These are phyloP conservation scores for Pogonomyrmex barbatus DNA, from an alignment of 1,140 invertebrate species.

Conservation along the genomic window DNA sequence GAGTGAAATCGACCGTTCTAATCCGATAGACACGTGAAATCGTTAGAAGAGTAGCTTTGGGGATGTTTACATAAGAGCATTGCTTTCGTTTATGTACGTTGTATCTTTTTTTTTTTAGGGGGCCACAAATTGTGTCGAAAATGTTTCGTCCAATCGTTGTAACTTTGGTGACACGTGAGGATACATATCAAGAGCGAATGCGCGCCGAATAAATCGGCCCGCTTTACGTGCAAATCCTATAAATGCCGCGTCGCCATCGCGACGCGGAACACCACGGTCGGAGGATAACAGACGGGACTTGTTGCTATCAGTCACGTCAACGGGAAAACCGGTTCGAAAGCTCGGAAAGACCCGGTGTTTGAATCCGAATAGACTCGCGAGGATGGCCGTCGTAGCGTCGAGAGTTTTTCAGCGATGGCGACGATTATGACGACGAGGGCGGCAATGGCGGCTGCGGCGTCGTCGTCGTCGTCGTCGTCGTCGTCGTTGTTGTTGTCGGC, in stretches of 20 bases:
- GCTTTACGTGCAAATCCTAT: background rate
- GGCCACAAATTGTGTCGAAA: background rate
- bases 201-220: slow-evolving; percentile 16
- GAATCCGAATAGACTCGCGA: slow-evolving; percentile 22
- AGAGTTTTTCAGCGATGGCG: slow-evolving; percentile 20
- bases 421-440: slow-evolving; percentile 10
- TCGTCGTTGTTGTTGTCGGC: background rate
- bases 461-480: background rate
- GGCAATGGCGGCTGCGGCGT: background rate
- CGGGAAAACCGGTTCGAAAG: slow-evolving; percentile 46
- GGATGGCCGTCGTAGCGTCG: slow-evolving; percentile 3
- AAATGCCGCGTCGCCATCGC: slow-evolving; percentile 21
- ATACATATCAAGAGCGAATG: background rate
- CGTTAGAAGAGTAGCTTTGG: background rate
- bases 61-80: background rate
- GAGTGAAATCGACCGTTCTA: slow-evolving; percentile 10
- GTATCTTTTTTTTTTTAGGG: background rate
- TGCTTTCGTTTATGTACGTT: background rate
- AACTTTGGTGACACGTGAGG: background rate
- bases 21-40: slow-evolving; percentile 3
- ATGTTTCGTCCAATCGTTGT: background rate
- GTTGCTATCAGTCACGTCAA: slow-evolving; percentile 58
- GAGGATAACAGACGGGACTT: slow-evolving; percentile 43
- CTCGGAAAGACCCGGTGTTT: background rate
- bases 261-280: background rate